Conservation (phyloP, 2,113 vertebrate genomes). For the Saimiri boliviensis region DNA sequence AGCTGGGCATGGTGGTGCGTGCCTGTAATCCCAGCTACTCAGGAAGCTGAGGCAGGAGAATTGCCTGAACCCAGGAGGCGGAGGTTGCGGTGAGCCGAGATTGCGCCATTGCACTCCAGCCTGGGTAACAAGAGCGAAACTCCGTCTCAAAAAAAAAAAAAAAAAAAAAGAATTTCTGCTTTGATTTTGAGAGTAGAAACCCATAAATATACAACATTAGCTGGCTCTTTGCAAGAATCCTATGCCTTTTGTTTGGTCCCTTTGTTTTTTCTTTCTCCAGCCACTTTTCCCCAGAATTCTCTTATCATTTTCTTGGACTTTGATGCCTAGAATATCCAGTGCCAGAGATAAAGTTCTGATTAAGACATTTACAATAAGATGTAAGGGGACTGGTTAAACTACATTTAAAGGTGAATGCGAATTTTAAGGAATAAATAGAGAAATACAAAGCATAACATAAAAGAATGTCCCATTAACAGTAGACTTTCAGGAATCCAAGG, state of each 20-base stretch:
- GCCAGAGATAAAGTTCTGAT: background rate
- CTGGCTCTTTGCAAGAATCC: background rate
- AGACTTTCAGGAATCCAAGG: background rate
- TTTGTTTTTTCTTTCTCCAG: background rate
- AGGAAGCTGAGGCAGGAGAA: too few relatives aligned
- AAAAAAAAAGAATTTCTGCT: background rate
- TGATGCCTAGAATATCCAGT: background rate
- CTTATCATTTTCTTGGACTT: background rate
- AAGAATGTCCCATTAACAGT: background rate
- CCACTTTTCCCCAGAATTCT: background rate
- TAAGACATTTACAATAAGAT: background rate
- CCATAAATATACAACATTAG: background rate
- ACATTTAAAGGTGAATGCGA: background rate
- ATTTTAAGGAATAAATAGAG: background rate
- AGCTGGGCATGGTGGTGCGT: too few relatives aligned
- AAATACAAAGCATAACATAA: background rate
- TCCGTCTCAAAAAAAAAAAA: too few relatives aligned
- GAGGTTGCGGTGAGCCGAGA: too few relatives aligned
- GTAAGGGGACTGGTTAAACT: background rate
- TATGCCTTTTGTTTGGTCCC: background rate
- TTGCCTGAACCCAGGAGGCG: too few relatives aligned
- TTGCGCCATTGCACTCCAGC: too few relatives aligned
- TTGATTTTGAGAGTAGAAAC: background rate
- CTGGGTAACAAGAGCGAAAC: too few relatives aligned
- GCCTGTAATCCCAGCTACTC: too few relatives aligned